Percentiles rank a stretch among this genome's conserved stretches.
phyloP scores from a whole-genome alignment of 2,113 vertebrate genomes.

The Mobula birostris region DNA sequence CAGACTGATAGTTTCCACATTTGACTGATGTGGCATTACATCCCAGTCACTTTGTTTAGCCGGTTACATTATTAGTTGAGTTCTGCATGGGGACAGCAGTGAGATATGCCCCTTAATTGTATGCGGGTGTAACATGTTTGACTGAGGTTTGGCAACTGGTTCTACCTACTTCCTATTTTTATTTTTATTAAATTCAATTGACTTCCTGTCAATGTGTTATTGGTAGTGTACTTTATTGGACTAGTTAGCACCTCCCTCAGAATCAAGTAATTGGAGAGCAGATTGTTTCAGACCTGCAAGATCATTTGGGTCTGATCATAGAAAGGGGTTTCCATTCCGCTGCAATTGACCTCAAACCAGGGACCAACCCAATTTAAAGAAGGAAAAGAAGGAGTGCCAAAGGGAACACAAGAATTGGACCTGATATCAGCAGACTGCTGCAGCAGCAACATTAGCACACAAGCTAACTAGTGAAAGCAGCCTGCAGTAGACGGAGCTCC shows the following conservation, averaged over 20 bases:
- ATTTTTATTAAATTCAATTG: background rate
- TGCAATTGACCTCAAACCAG: no score
- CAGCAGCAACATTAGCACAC: no score
- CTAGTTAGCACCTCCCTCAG: background rate
- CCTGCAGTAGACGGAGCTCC: no score
- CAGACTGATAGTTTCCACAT: background rate
- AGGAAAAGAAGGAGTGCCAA: no score
- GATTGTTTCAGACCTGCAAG: no score
- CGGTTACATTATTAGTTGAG: background rate
- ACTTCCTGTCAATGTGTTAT: background rate
- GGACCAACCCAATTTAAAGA: no score
- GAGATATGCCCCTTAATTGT: background rate
- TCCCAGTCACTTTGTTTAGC: background rate
- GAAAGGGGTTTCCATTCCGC: no score
- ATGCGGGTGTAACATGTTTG: no score
- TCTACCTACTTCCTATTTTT: background rate
- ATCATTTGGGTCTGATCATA: no score
- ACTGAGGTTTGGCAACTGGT: background rate
- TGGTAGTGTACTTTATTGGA: background rate
- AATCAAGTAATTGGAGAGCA: background rate
- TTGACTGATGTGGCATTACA: background rate
- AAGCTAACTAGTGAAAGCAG: no score
- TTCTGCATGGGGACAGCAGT: background rate
- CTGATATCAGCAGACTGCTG: no score
- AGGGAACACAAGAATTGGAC: no score